Conservation (phyloP, 2,113 vertebrate genomes). For the Vidua chalybeata region DNA sequence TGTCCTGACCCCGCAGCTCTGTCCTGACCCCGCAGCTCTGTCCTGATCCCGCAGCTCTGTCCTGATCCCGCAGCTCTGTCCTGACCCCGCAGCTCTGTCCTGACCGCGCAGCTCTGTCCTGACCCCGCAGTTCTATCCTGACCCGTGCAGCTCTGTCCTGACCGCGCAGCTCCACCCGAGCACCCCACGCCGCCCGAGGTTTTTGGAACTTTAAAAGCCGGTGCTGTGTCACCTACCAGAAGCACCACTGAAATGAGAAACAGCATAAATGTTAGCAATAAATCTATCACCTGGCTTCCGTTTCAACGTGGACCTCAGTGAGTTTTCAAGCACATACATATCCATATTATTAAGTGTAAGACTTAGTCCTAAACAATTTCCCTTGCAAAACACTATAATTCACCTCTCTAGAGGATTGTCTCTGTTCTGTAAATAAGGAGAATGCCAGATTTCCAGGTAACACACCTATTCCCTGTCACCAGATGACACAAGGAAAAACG, state of each 20-base stretch:
- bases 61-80: too few relatives aligned
- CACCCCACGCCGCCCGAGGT: too few relatives aligned
- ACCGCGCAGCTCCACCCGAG: too few relatives aligned
- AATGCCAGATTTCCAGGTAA: background rate
- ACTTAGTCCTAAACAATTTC: background rate
- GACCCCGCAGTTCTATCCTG: background rate
- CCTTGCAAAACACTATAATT: background rate
- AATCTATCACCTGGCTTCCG: background rate
- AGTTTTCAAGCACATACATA: background rate
- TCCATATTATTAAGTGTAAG: fast-evolving
- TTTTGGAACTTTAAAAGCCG: background rate
- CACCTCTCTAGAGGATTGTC: too few relatives aligned
- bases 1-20: too few relatives aligned
- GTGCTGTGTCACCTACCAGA: too few relatives aligned
- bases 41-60: too few relatives aligned
- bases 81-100: too few relatives aligned
- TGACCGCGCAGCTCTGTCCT: too few relatives aligned
- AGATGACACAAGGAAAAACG: too few relatives aligned
- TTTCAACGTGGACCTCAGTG: background rate
- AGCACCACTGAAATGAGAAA: background rate
- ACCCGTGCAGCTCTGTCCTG: background rate
- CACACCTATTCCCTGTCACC: background rate
- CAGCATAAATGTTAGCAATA: background rate
- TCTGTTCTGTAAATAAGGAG: background rate
- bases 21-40: too few relatives aligned